These are phyloP conservation scores for Eupithecia exiguata DNA, from an alignment of 2,888 invertebrate genomes.

Conservation along the genomic window DNA sequence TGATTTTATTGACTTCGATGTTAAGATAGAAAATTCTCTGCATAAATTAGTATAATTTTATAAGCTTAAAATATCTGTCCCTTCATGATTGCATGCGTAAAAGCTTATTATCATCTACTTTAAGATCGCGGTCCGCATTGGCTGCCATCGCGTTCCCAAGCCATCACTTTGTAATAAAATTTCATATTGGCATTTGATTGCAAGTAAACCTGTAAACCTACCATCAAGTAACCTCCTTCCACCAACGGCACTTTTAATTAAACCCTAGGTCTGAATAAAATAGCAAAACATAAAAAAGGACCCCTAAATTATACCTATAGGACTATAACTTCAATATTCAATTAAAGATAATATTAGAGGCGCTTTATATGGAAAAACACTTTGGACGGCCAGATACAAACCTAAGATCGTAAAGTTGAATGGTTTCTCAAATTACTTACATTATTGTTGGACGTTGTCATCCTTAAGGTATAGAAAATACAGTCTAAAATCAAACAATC, in stretches of 20 bases:
- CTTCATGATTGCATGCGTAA: slow-evolving; percentile 37
- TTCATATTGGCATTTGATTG: slow-evolving; percentile 30
- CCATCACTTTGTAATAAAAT: slow-evolving; percentile 42
- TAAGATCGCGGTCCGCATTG: slow-evolving; percentile 36
- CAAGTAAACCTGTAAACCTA: slow-evolving; percentile 20
- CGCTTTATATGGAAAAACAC: slow-evolving; percentile 36
- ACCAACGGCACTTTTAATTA: slow-evolving; percentile 40
- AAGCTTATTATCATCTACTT: slow-evolving; percentile 41
- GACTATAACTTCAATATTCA: slow-evolving; percentile 32
- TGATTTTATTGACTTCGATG: slow-evolving; percentile 43
- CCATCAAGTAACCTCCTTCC: slow-evolving; percentile 23
- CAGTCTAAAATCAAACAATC: slow-evolving; percentile 28
- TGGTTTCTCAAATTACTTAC: slow-evolving; percentile 34
- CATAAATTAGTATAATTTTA: slow-evolving; percentile 47
- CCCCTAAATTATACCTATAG: slow-evolving; percentile 21
- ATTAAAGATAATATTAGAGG: slow-evolving; percentile 33
- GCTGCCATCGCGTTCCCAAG: slow-evolving; percentile 31
- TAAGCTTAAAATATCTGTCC: slow-evolving; percentile 40
- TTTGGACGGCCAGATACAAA: slow-evolving; percentile 30
- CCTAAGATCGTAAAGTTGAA: slow-evolving; percentile 37
- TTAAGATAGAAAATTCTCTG: slow-evolving; percentile 46
- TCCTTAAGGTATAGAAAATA: slow-evolving; percentile 24
- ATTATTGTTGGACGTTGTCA: slow-evolving; percentile 15
- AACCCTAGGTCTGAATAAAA: slow-evolving; percentile 21
- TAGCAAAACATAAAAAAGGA: slow-evolving; percentile 19